Percentiles rank a stretch among this genome's conserved stretches.
These are phyloP conservation scores for Hydrotaea diabolus DNA, from an alignment of 2,888 invertebrate species.

Conservation along the genomic window DNA sequence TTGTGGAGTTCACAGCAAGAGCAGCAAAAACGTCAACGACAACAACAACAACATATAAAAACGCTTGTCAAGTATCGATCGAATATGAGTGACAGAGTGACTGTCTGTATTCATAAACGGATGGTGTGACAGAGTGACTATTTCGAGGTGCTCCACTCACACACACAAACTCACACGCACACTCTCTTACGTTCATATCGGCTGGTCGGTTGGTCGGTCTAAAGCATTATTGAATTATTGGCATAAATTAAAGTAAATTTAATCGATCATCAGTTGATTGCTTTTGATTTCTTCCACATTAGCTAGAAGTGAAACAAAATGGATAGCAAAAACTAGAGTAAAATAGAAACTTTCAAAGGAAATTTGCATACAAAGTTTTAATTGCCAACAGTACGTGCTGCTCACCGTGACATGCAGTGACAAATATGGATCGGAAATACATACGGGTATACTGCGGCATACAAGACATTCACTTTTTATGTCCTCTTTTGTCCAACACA, in stretches of 20 bases:
- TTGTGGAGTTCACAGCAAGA: slow-evolving; percentile 25
- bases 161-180: not conserved
- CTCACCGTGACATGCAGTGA: slow-evolving; percentile 21
- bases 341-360: slow-evolving; percentile 28
- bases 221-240: slow-evolving; percentile 35
- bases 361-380: slow-evolving; percentile 38
- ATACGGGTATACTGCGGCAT: not conserved
- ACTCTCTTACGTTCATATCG: not conserved
- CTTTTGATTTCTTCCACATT: slow-evolving; percentile 21
- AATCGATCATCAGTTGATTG: slow-evolving; percentile 50
- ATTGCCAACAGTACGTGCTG: not conserved
- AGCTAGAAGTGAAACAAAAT: not conserved
- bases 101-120: slow-evolving; percentile 14
- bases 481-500: not conserved
- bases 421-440: slow-evolving; percentile 40
- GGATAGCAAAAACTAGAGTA: slow-evolving; percentile 8
- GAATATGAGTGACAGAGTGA: slow-evolving; percentile 43
- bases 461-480: slow-evolving; percentile 10
- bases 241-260: slow-evolving; percentile 47
- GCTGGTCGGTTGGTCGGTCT: not conserved
- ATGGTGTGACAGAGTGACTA: slow-evolving; percentile 34
- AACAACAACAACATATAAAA: slow-evolving; percentile 13
- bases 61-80: slow-evolving; percentile 37
- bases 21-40: not conserved
- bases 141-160: slow-evolving; percentile 16